A percentile compares a stretch with the other conserved stretches of the same genome.
Evolutionary conservation across 2,888 invertebrate species (phyloP).

Genomic region (Quadriops clusia): DNA sequence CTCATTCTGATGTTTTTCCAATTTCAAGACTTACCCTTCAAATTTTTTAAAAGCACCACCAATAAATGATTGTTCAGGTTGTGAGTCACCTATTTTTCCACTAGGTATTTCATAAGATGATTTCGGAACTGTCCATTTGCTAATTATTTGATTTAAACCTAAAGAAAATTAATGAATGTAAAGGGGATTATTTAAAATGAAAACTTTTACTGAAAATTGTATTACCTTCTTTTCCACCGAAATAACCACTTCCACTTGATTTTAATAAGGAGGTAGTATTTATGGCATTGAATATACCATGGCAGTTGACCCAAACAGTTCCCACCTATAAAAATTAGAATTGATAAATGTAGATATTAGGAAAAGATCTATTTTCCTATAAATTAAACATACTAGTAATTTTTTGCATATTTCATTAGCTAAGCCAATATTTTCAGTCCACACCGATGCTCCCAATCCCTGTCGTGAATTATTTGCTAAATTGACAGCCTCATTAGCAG

Average conservation of each 20-base stretch:
- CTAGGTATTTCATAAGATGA: too few species aligned
- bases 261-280: constrained; percentile 40
- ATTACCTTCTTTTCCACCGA: constrained; percentile 35
- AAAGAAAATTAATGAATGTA: too few species aligned
- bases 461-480: constrained; percentile 42
- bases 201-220: constrained; percentile 3
- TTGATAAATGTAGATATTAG: constrained; percentile 1
- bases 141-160: too few species aligned
- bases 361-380: background rate
- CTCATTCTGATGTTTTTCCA: too few species aligned
- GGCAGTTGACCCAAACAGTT: constrained; percentile 44
- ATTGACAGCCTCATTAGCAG: constrained; percentile 42
- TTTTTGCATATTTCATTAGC: constrained; percentile 41
- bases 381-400: constrained; percentile 31
- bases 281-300: constrained; percentile 40
- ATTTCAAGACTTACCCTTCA: too few species aligned
- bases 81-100: too few species aligned
- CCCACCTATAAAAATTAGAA: constrained; percentile 29
- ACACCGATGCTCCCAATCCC: constrained; percentile 42
- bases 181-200: too few species aligned
- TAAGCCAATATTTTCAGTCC: constrained; percentile 43
- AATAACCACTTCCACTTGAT: constrained; percentile 40
- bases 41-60: too few species aligned
- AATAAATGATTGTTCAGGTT: too few species aligned
- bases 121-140: too few species aligned